Evolutionary conservation across 2,113 vertebrate species (phyloP).

Genomic region (Mola mola): DNA sequence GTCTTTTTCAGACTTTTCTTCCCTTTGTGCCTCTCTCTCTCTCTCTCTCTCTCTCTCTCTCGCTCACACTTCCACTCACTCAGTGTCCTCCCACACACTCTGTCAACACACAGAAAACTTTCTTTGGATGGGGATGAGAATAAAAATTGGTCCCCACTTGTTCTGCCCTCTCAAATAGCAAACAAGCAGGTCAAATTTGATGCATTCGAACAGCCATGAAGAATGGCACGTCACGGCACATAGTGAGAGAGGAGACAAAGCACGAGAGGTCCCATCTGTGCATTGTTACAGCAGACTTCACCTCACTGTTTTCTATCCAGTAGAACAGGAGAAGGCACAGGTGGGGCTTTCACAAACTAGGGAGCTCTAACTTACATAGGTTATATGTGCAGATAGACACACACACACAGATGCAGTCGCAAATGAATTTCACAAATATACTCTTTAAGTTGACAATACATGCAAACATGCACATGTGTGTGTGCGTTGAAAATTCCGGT

Average conservation of each 20-base stretch:
- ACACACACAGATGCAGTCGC: no score
- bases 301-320: not conserved
- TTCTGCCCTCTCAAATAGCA: constrained; percentile 46
- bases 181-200: constrained; percentile 60
- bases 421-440: no score
- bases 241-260: constrained; percentile 16
- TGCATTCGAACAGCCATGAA: constrained; percentile 50
- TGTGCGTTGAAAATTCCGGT: no score
- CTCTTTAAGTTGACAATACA: no score
- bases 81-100: constrained; percentile 34
- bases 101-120: constrained; percentile 42
- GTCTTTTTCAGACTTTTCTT: not conserved
- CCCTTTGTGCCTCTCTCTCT: constrained; percentile 12
- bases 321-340: no score
- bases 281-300: constrained; percentile 66
- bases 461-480: no score
- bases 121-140: constrained; percentile 56
- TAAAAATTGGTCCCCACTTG: constrained; percentile 55
- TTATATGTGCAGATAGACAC: no score
- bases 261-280: constrained; percentile 71
- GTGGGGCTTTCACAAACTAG: no score
- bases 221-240: constrained; percentile 31
- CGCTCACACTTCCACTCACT: constrained; percentile 11
- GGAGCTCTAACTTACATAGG: no score
- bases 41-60: constrained; percentile 15